Evolutionary conservation across 2,797 vertebrate species (phyloP).

Genomic region (Avahi laniger): DNA sequence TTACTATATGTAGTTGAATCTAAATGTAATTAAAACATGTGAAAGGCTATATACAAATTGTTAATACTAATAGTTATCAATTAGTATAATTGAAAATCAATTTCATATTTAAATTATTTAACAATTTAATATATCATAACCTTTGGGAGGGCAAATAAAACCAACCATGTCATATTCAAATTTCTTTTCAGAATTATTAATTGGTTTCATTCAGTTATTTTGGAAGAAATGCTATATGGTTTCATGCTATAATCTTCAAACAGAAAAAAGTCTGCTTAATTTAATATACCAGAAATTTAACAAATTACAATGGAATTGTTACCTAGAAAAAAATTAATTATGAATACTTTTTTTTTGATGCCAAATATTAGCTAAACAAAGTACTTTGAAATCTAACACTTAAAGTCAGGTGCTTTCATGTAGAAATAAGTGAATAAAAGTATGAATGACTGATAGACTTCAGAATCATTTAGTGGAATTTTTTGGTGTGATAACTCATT

Average conservation of each 20-base stretch:
- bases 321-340: background rate
- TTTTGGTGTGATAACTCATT: background rate
- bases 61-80: background rate
- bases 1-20: background rate
- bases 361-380: background rate
- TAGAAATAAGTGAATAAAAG: background rate
- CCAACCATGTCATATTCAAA: background rate
- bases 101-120: background rate
- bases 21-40: background rate
- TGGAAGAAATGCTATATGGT: background rate
- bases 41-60: background rate
- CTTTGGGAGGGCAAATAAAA: background rate
- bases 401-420: background rate
- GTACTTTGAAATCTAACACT: background rate
- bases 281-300: background rate
- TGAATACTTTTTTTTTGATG: background rate
- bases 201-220: background rate
- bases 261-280: background rate
- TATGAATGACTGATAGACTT: background rate
- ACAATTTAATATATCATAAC: slow-evolving; percentile 3
- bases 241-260: background rate
- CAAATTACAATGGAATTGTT: background rate
- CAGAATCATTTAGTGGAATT: background rate
- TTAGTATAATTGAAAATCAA: slow-evolving; percentile 25
- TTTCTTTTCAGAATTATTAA: background rate